Conservation (phyloP, 2,113 vertebrate genomes). For the Festucalex cinctus region DNA sequence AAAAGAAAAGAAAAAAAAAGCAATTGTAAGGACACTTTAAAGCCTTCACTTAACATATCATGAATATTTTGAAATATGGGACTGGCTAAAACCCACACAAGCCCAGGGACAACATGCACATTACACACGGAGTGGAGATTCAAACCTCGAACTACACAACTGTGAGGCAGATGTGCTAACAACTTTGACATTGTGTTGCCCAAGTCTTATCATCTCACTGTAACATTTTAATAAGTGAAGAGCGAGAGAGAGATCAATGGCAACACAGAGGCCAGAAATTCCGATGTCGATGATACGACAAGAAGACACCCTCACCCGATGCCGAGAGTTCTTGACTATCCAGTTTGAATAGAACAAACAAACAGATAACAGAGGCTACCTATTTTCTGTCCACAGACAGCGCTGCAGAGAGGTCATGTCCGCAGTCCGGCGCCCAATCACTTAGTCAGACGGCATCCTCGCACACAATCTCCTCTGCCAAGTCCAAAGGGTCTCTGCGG, state of each 20-base stretch:
- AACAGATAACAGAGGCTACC: background rate
- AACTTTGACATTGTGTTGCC: too few relatives aligned
- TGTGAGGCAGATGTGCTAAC: too few relatives aligned
- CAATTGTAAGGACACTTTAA: too few relatives aligned
- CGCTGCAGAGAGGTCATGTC: constrained; percentile 79
- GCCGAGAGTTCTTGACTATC: background rate
- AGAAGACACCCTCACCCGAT: background rate
- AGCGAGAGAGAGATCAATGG: too few relatives aligned
- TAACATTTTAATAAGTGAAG: background rate
- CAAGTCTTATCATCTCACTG: background rate
- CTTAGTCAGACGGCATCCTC: constrained; percentile 70
- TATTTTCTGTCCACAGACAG: constrained; percentile 72
- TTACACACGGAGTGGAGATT: too few relatives aligned
- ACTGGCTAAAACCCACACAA: too few relatives aligned
- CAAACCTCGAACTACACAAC: too few relatives aligned
- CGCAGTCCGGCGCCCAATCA: constrained; percentile 63
- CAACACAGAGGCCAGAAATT: background rate
- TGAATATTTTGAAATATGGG: too few relatives aligned
- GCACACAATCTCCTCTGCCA: constrained; percentile 62
- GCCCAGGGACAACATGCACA: too few relatives aligned
- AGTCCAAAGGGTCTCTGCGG: constrained; percentile 70
- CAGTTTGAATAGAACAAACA: background rate
- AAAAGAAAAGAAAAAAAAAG: too few relatives aligned
- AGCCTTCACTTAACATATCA: too few relatives aligned
- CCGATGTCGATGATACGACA: background rate